Evolutionary conservation across 2,888 invertebrate species (phyloP).

Genomic region (Drosophila cracens): DNA sequence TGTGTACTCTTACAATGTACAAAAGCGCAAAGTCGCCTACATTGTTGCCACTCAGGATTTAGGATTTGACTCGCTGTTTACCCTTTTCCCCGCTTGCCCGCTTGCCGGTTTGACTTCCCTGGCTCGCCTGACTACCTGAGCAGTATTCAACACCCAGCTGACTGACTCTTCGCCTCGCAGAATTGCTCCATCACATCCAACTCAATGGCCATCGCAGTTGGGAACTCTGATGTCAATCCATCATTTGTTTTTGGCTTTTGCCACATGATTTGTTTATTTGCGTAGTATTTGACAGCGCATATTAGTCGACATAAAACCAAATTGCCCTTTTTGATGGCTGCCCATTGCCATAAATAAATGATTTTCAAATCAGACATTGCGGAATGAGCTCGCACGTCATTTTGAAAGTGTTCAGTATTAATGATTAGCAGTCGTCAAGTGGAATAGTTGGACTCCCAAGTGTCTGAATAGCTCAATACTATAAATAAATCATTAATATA

Average conservation of each 20-base stretch:
- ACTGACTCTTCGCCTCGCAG: background rate
- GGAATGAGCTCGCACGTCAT: constrained; percentile 27
- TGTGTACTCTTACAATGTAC: constrained; percentile 48
- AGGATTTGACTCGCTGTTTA: constrained; percentile 54
- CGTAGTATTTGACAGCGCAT: constrained; percentile 47
- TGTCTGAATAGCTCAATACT: constrained; percentile 8
- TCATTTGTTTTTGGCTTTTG: constrained; percentile 70
- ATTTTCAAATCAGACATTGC: constrained; percentile 76
- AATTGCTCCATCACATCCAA: background rate
- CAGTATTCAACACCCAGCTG: constrained; percentile 19
- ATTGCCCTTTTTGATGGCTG: constrained; percentile 48
- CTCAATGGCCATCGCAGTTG: constrained; percentile 9
- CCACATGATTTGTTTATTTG: constrained; percentile 60
- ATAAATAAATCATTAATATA: constrained; percentile 40
- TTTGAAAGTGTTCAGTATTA: constrained; percentile 38
- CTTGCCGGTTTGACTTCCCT: constrained; percentile 45
- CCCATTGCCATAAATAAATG: constrained; percentile 70
- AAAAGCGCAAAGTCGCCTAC: constrained; percentile 35
- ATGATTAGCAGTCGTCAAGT: constrained; percentile 50
- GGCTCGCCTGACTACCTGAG: constrained; percentile 36
- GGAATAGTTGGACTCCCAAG: constrained; percentile 35
- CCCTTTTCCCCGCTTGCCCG: constrained; percentile 30
- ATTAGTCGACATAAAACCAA: constrained; percentile 52
- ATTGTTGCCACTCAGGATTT: constrained; percentile 66
- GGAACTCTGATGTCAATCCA: constrained; percentile 56